phyloP scores from a whole-genome alignment of 2,113 vertebrate genomes.

The Baryphthengus martii region DNA sequence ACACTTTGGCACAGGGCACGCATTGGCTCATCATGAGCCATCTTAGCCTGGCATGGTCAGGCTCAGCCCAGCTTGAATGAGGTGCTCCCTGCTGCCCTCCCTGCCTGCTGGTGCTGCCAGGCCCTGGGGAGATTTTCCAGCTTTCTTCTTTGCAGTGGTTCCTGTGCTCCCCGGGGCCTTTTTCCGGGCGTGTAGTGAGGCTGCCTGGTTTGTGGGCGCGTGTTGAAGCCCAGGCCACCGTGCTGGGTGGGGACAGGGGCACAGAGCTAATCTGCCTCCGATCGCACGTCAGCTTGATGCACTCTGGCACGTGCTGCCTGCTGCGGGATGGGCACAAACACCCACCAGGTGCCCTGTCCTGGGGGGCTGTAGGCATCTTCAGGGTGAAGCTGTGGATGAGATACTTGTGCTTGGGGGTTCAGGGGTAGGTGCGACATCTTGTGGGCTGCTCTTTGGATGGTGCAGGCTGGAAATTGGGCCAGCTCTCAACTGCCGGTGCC shows the following conservation, averaged over 20 bases:
- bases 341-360: fast-evolving
- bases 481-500: not conserved
- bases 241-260: not conserved
- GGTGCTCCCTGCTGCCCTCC: not conserved
- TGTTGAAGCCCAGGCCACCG: not conserved
- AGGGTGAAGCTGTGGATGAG: not conserved
- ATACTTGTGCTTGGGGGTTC: not conserved
- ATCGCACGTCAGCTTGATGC: not conserved
- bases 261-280: fast-evolving
- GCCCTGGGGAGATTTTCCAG: slow-evolving; percentile 34
- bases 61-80: too few species aligned
- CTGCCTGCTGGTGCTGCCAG: not conserved
- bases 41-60: not conserved
- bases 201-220: fast-evolving
- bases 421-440: fast-evolving
- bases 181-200: not conserved
- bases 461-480: not conserved
- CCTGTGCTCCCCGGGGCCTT: not conserved
- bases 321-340: not conserved
- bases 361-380: not conserved
- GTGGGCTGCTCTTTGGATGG: not conserved
- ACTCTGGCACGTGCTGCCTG: fast-evolving
- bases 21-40: not conserved
- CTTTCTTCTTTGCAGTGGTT: not conserved
- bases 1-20: not conserved